These are phyloP conservation scores for Armadillidium nasatum DNA, from an alignment of 1,140 invertebrate species.

Conservation along the genomic window DNA sequence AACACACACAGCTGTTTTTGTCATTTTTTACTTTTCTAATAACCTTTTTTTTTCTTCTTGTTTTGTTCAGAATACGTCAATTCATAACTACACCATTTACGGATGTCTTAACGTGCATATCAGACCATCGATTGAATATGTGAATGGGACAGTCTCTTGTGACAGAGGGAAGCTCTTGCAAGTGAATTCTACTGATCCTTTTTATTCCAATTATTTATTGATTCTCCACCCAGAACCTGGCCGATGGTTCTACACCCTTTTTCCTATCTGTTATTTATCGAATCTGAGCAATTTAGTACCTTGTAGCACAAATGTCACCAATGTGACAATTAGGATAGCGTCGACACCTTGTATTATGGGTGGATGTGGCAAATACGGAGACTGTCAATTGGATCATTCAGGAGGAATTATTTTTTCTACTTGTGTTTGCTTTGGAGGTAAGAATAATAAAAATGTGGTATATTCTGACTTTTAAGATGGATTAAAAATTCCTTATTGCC, in stretches of 20 bases:
- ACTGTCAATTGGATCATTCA: slow-evolving; percentile 68
- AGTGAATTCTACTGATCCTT: slow-evolving; percentile 34
- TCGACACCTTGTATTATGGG: slow-evolving; percentile 50
- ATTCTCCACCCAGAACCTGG: slow-evolving; percentile 45
- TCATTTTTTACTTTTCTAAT: too few species aligned
- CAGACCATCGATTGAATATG: slow-evolving; percentile 7
- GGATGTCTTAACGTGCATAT: slow-evolving; percentile 16
- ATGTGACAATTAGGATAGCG: slow-evolving; percentile 47
- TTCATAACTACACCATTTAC: slow-evolving; percentile 18
- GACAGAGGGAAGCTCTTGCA: slow-evolving; percentile 26
- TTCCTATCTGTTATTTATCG: slow-evolving; percentile 49
- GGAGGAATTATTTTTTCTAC: slow-evolving; percentile 56
- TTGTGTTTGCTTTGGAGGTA: slow-evolving; percentile 53
- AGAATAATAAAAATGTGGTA: too few species aligned
- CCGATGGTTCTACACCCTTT: slow-evolving; percentile 53
- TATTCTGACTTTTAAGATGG: too few species aligned
- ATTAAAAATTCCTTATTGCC: too few species aligned
- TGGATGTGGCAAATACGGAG: slow-evolving; percentile 51
- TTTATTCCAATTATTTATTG: slow-evolving; percentile 16
- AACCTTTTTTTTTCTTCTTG: too few species aligned
- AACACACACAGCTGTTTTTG: too few species aligned
- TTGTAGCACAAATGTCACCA: slow-evolving; percentile 35
- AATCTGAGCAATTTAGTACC: slow-evolving; percentile 30
- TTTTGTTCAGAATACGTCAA: slow-evolving; percentile 23
- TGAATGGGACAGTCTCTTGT: slow-evolving; percentile 23